Percentiles rank a stretch among this genome's conserved stretches.
Evolutionary conservation across 2,113 vertebrate genomes (phyloP).

Genomic region (Limanda limanda): DNA sequence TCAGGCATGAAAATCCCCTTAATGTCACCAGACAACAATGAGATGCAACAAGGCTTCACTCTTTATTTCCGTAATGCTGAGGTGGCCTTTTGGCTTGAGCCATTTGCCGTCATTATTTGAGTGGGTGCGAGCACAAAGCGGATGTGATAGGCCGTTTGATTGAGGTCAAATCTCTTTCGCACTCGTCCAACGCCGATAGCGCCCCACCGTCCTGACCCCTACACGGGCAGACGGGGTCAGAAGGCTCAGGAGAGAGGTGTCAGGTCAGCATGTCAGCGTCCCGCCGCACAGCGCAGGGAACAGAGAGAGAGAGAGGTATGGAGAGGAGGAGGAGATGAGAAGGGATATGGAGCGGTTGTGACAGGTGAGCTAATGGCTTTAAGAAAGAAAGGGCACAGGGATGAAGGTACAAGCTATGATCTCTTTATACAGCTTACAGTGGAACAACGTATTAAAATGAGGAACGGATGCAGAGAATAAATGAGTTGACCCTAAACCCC

Average conservation of each 20-base stretch:
- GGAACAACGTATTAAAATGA: conserved; percentile 83
- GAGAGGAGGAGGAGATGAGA: conserved; percentile 58
- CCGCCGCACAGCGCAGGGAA: conserved; percentile 12
- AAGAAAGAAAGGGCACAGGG: conserved; percentile 48
- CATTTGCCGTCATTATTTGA: conserved; percentile 55
- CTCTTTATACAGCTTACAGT: conserved; percentile 75
- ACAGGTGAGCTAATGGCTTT: conserved; percentile 75
- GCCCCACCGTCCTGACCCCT: conserved; percentile 44
- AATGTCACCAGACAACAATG: background rate
- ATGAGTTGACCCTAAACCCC: conserved; percentile 86
- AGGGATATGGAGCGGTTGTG: conserved; percentile 58
- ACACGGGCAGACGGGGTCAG: conserved; percentile 36
- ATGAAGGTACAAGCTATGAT: conserved; percentile 64
- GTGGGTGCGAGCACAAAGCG: conserved; percentile 59
- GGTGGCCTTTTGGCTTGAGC: conserved; percentile 20
- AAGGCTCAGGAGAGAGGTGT: conserved; percentile 46
- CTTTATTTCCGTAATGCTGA: conserved; percentile 13
- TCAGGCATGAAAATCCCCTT: conserved; percentile 20
- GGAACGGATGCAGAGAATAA: conserved; percentile 81
- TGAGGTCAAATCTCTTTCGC: conserved; percentile 72
- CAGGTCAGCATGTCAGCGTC: conserved; percentile 52
- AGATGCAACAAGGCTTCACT: conserved; percentile 18
- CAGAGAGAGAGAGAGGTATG: conserved; percentile 20
- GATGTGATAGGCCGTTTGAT: conserved; percentile 64
- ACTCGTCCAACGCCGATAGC: background rate